Percentiles rank a stretch among this genome's conserved stretches.
These are phyloP conservation scores for Brachionus rotundiformis DNA, from an alignment of 1,140 invertebrate genomes.

Conservation along the genomic window DNA sequence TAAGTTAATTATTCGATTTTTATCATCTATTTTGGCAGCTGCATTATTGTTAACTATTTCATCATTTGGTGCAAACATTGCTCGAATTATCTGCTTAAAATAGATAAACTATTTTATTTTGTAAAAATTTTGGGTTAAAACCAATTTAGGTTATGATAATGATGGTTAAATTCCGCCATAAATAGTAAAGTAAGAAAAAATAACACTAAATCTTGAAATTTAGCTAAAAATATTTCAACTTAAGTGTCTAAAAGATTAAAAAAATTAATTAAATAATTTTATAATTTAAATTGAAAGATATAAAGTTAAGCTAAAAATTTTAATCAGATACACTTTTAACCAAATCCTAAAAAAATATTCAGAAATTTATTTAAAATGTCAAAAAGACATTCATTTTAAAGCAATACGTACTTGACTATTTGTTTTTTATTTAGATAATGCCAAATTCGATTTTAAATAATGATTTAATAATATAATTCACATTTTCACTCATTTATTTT, in stretches of 20 bases:
- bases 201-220: not conserved
- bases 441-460: not conserved
- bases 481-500: not conserved
- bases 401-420: too few relatives aligned
- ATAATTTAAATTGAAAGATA: too few relatives aligned
- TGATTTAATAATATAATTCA: not conserved
- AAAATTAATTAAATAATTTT: not conserved
- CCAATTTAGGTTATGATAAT: not conserved
- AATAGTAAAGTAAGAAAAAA: not conserved
- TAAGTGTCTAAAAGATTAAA: not conserved
- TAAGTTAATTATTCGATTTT: not conserved
- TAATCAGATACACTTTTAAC: too few relatives aligned
- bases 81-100: not conserved
- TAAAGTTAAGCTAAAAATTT: too few relatives aligned
- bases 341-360: not conserved
- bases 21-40: not conserved
- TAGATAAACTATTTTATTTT: not conserved
- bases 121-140: not conserved
- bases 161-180: not conserved
- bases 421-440: too few relatives aligned
- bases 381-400: not conserved
- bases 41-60: not conserved
- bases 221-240: too few relatives aligned
- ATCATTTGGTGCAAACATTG: not conserved
- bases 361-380: not conserved